Evolutionary conservation across 2,888 invertebrate species (phyloP), one percentile per base, ranked within the genome.

Genomic region (Xestobium rufovillosum): DNA sequence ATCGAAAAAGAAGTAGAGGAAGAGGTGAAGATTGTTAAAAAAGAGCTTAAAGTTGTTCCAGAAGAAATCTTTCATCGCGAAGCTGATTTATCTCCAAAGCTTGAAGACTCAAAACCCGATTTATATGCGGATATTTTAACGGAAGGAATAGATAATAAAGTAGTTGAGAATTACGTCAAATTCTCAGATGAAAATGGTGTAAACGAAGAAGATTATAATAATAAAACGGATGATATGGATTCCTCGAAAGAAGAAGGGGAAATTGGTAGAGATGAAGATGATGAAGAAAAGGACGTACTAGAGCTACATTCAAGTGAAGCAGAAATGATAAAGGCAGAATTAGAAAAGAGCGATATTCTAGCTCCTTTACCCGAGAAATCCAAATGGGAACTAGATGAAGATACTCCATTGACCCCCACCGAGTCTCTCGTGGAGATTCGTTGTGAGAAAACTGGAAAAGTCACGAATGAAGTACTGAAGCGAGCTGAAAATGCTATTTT

Each of bases 401-500:
- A 78, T 26, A 68, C 65, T 41, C 69, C 64, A 50, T 69, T 68
- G 52, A 43, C 16, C 44, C 42, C 15, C 34, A 8, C 23, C n/a
- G 23, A 19, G 23, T 19, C 23, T 19, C 6, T 6, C 48, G 35
- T 47, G 62, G 70, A 62, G 15, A 34, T 46, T 1, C 61, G 60
- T 45, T 41, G 45, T 9, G 74, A 73, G 48, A 75, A 75, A 49
- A 67, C 70, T 4, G 73, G 72, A 36, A 85, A 85, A 66, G 79
- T 80, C 1, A 89, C 90, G 1, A 84, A 83, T 12, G 90, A 90
- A 63, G 88, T 92, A 3, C 69, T 92, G 32, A 90, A 91, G 58
- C 73, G 89, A 47, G 91, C 92, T 2, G 91, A 92, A 67, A 90
- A 91, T 60, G 90, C 86, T 0, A 84, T 92, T 50, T 87, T 91